Percentiles rank a stretch among this genome's conserved stretches.
phyloP scores from a whole-genome alignment of 2,113 vertebrate genomes.

The Lota lota region DNA sequence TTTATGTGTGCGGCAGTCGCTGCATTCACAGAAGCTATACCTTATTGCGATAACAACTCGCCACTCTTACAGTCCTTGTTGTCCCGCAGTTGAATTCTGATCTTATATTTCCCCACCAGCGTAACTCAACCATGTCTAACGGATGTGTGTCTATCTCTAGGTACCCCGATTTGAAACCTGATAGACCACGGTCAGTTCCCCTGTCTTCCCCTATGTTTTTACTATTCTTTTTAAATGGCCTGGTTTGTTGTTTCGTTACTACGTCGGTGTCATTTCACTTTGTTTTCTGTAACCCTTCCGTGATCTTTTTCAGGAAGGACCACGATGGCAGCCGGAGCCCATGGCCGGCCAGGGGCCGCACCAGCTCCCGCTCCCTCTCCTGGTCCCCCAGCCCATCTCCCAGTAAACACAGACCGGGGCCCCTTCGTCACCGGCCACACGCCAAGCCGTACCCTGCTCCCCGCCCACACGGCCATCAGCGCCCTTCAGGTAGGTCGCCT shows the following conservation, averaged over 20 bases:
- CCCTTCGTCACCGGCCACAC: constrained; percentile 37
- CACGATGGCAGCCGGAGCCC: constrained; percentile 29
- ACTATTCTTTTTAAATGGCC: not conserved
- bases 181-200: constrained; percentile 52
- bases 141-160: constrained; percentile 50
- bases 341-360: constrained; percentile 44
- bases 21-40: too few relatives aligned
- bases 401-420: constrained; percentile 7
- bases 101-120: not conserved
- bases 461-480: constrained; percentile 17
- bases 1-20: too few relatives aligned
- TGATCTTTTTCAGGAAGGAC: not conserved
- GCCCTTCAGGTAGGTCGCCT: constrained; percentile 29
- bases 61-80: not conserved
- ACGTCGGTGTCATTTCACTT: not conserved
- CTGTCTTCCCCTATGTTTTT: not conserved
- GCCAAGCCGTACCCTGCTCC: constrained; percentile 46
- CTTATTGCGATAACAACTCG: too few relatives aligned
- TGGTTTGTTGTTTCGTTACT: too few relatives aligned
- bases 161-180: constrained; percentile 82
- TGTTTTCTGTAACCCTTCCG: not conserved
- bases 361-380: constrained; percentile 50
- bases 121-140: constrained; percentile 7
- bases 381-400: constrained; percentile 57
- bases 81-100: not conserved